Base-by-base conservation (phyloP, 2,113 vertebrate species). In the Pomatorhinus ruficollis region DNA sequence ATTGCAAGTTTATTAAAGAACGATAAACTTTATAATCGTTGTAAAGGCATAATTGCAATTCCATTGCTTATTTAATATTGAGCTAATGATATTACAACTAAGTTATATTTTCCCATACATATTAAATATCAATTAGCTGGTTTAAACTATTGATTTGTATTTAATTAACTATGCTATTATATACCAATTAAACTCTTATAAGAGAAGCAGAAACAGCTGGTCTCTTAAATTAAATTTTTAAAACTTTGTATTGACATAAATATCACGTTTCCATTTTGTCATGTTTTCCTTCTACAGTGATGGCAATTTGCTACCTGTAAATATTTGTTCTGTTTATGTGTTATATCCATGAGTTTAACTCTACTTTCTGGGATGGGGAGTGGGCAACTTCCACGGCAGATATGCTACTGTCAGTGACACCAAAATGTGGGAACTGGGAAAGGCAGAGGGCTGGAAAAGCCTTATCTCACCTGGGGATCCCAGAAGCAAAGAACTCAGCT, bases 121-220 rank as follows among this genome's bases (percentile, higher is more conserved):
- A 98, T 98, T 98, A 98, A 98, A 97, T 97, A 98, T 98, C 98
- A 98, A 98, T 98, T 98, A 98, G 97, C 95, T 98, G 97, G 90
- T 98, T 98, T 98, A 97, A 97, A 97, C 95, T 98, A 98, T 98
- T 98, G 98, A 98, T 98, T 97, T 98, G 97, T 98, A 98, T 98
- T 98, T 98, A 98, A 98, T 98, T 98, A 98, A 97, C 97, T 98
- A 78, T 96, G 97, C 97, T 97, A 98, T 98, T 98, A 98, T 97
- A 98, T 96, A 97, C 97, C 98, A 98, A 98, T 98, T 98, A 98
- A 97, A 96, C 94, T 97, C 96, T 97, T 98, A 95, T 84, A 97
- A 94, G 95, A 97, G 96, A 97, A 97, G 93, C 91, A 93, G 79
- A 95, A 98, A 97, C 98, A 98, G 97, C 97, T 98, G 97, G 95